Evolutionary conservation across 2,797 vertebrate species (phyloP).

Genomic region (Sebastes miniatus): DNA sequence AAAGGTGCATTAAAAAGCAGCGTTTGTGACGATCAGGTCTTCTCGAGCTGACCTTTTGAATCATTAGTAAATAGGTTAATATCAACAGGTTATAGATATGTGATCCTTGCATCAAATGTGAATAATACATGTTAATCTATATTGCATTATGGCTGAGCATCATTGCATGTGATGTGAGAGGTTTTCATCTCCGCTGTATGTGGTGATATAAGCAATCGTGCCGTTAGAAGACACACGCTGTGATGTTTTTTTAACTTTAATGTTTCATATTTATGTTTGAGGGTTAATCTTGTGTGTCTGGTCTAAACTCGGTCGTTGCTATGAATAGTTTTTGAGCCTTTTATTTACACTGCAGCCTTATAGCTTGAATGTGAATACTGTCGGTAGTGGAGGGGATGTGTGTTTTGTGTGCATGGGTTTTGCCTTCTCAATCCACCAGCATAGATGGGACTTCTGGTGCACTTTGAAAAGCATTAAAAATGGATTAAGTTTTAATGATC

Average conservation of each 20-base stretch:
- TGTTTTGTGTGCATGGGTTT: background rate
- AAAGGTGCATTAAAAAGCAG: background rate
- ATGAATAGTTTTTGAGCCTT: background rate
- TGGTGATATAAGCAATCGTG: background rate
- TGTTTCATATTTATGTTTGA: background rate
- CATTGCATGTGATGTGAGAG: constrained; percentile 3
- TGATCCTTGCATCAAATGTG: constrained; percentile 26
- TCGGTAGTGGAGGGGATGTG: background rate
- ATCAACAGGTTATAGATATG: background rate
- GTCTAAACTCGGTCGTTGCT: background rate
- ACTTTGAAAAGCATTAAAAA: constrained; percentile 42
- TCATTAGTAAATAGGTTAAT: background rate
- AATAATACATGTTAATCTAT: constrained; percentile 21
- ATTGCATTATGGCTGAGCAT: background rate
- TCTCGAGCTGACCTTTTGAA: background rate
- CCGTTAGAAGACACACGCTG: background rate
- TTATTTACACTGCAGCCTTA: constrained; percentile 22
- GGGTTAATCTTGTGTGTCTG: background rate
- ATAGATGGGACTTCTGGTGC: constrained; percentile 12
- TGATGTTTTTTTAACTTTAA: background rate
- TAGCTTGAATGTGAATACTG: background rate
- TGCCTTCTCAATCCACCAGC: constrained; percentile 40
- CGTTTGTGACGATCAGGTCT: background rate
- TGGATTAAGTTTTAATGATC: constrained; percentile 43
- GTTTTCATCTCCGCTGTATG: background rate